Percentiles rank a stretch among this genome's conserved stretches.
Conservation (phyloP, 2,888 invertebrate genomes). For the Andrena haemorrhoa region DNA sequence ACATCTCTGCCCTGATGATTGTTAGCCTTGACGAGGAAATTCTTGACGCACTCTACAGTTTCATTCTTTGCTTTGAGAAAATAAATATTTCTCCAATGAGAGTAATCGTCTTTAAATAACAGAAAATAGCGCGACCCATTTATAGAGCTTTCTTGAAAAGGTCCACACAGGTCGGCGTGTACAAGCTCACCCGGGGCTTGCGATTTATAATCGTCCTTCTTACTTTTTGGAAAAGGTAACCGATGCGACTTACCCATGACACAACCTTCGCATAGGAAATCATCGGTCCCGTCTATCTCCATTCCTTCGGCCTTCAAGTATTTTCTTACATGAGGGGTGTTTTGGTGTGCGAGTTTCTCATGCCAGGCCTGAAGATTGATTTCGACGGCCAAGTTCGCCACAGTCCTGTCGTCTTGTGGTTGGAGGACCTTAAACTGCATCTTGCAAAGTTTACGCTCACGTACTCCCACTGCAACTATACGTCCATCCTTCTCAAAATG, state of each 20-base stretch:
- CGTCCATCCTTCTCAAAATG: constrained; percentile 35
- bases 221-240: neutral
- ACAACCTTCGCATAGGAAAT: neutral
- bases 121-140: constrained; percentile 1
- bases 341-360: neutral
- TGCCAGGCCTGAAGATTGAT: neutral
- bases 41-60: neutral
- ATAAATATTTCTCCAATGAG: neutral
- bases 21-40: neutral
- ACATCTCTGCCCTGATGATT: neutral
- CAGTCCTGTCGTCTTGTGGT: neutral
- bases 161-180: neutral
- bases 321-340: neutral
- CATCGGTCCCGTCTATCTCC: neutral
- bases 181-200: neutral
- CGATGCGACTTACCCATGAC: neutral
- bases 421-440: constrained; percentile 43
- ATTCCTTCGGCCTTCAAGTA: neutral
- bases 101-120: neutral
- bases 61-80: neutral
- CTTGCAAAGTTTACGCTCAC: constrained; percentile 40
- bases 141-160: neutral
- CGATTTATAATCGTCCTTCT: neutral
- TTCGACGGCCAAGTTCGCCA: neutral
- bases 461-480: constrained; percentile 41